Base-by-base conservation (phyloP, 1,140 invertebrate genomes). In the Eulimnadia texana region DNA sequence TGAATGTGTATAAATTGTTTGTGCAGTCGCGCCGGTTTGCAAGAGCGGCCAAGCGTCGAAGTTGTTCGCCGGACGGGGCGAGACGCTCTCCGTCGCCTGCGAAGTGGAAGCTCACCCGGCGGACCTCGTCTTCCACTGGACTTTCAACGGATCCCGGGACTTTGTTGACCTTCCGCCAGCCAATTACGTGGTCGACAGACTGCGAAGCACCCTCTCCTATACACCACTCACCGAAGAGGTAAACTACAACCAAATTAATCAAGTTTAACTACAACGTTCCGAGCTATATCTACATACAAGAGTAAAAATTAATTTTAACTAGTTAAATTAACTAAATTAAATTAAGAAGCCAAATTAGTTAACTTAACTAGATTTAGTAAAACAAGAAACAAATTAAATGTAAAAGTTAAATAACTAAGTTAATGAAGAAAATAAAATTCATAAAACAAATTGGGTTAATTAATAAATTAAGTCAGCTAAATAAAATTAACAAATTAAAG, bases 121-220 rank as follows among this genome's bases (percentile, higher is more conserved):
- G 13, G 86, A 88, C 20, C 82, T 86, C 64, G 83, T 78, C 60
- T 93, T 92, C 72, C 83, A 85, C 64, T 93, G 90, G 90, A 82
- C 85, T 27, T 90, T 93, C 71, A 93, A 93, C 73, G 90, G 88
- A 72, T 88, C 88, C 2, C 84, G 85, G 13, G 84, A 88, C 66
- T 82, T 81, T 61, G 80, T 84, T 57, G 86, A 89, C 67, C 82
- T 90, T 66, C 20, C 62, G 11, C 27, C 3, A 27, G 33, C 51
- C 11, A n/a, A 60, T 58, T 58, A 57, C 42, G 33, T 49, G 9
- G 57, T 27, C 20, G 62, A 22, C 13, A 56, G 64, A 16, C 25
- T 63, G 13, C 47, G 47, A 29, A 64, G 64, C 33, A 60, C 61
- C 0, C 55, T 58, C 42, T 28, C 64, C 11, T 69, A 70, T 54